Base-by-base conservation (phyloP, 2,888 invertebrate genomes). In the Monopis laevigella region DNA sequence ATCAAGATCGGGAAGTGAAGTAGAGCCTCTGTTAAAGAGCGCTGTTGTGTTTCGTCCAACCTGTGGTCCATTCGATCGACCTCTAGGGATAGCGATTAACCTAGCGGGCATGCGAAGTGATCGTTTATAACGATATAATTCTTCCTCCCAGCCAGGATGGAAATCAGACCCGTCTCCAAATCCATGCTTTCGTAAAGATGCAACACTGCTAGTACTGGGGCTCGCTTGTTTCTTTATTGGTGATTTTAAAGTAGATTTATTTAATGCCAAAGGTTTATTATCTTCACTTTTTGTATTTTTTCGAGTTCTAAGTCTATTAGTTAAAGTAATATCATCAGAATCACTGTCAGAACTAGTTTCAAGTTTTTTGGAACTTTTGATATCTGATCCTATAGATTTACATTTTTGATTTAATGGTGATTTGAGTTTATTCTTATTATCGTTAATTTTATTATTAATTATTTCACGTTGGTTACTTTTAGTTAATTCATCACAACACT, bases 71-170 rank as follows among this genome's bases (percentile, higher is more conserved):
- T 87, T 87, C 1, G 90, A 71, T 16, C 72, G 58, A 6, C 77
- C 88, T 49, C 89, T 84, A 21, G 90, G 88, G 42, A 93, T 89
- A 27, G 89, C 90, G 50, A 93, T 93, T 39, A 93, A 77, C 51
- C 89, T 86, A 24, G 88, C 83, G 1, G 93, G 93, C 85, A 93
- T 90, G 51, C 93, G 85, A 12, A 93, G 68, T 1, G 92, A 90
- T 51, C 90, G 84, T 62, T 93, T 93, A 57, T 89, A 93, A 52
- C 86, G 87, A 55, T 89, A 92, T 12, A 93, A 84, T 56, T 92
- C 92, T 58, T 92, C 89, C 67, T 91, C 90, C 91, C 91, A 92
- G 1, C 90, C 90, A 0, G 90, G 90, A 50, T 86, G 83, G 55
- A 90, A 89, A 56, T 87, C 87, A 29, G 87, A 86, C 21, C 88